Evolutionary conservation across 2,113 vertebrate species (phyloP), one percentile per base, ranked within the genome.

Genomic region (Benitochromis conjunctus): DNA sequence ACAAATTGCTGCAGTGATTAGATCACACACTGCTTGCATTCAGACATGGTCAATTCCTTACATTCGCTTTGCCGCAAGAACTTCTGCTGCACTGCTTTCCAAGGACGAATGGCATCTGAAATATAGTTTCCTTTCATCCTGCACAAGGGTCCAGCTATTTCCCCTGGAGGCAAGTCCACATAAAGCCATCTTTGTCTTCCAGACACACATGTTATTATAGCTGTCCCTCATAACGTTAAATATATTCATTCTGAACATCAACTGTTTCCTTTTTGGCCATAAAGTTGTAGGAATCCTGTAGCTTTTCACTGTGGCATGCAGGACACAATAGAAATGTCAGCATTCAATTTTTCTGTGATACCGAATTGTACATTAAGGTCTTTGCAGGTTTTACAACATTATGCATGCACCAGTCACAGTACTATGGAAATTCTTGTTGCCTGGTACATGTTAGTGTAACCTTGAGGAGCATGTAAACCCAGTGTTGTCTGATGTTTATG

Each of bases 181-280:
- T 89, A 92, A 92, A 92, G 93, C 84, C 91, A 91, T 90, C 92
- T 93, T 94, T 95, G 94, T 94, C 88, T 84, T 91, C 77, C 51
- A 90, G 86, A 83, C 89, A 89, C 66, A 74, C 87, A 86, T 87
- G 84, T 94, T 95, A 86, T 94, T 95, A 86, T 91, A 93, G 94
- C 92, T 93, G 87, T 92, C 92, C 86, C 86, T 91, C 86, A 78
- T 88, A 92, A 89, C 83, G 91, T 90, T 84, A 91, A 93, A 89
- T 93, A 88, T 86, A 87, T 90, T 89, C 84, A 89, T 90, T 81
- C 54, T 86, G 57, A 87, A 62, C 86, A 90, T 88, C 88, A 87
- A 86, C 88, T 90, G 56, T 87, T 88, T 94, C 89, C 86, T 31
- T 95, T 58, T 86, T 77, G 86, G 83, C 88, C 83, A 80, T 85